phyloP scores from a whole-genome alignment of 2,888 invertebrate species.

The Phaonia tiefii region DNA sequence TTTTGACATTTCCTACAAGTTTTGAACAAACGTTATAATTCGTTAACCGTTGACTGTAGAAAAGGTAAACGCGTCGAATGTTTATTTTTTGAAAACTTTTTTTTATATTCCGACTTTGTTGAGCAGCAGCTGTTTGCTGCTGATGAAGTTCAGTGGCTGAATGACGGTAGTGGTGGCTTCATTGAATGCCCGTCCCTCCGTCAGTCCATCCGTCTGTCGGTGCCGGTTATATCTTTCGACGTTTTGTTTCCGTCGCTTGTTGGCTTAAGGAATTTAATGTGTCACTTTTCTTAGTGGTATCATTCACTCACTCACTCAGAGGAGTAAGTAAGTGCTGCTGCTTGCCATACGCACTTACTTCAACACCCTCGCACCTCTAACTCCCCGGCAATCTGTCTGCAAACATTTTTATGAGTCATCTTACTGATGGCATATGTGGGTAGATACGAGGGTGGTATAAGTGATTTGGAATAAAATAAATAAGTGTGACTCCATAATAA shows the following conservation, averaged over 20 bases:
- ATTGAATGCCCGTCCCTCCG: not conserved
- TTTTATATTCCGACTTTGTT: not conserved
- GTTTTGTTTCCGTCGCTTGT: not conserved
- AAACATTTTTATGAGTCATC: constrained; percentile 49
- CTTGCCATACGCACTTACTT: constrained; percentile 1
- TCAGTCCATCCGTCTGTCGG: not conserved
- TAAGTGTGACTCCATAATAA: too few species aligned
- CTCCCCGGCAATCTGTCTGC: too few species aligned
- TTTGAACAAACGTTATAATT: too few species aligned
- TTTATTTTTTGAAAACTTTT: constrained; percentile 18
- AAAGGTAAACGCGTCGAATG: too few species aligned
- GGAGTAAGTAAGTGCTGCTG: too few species aligned
- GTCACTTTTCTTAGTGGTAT: constrained; percentile 56
- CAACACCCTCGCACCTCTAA: too few species aligned
- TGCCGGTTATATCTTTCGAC: constrained; percentile 15
- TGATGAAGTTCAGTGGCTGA: constrained; percentile 38
- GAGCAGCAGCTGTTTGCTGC: not conserved
- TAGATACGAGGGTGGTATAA: not conserved
- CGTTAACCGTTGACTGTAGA: too few species aligned
- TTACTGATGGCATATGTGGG: constrained; percentile 18
- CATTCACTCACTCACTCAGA: constrained; percentile 49
- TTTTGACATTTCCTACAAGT: too few species aligned
- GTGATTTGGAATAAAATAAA: too few species aligned
- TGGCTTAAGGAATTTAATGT: constrained; percentile 63
- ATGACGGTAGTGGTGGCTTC: constrained; percentile 12